Evolutionary conservation across 2,888 invertebrate species (phyloP), one percentile per base, ranked within the genome.

Genomic region (Drosophila pullipes): DNA sequence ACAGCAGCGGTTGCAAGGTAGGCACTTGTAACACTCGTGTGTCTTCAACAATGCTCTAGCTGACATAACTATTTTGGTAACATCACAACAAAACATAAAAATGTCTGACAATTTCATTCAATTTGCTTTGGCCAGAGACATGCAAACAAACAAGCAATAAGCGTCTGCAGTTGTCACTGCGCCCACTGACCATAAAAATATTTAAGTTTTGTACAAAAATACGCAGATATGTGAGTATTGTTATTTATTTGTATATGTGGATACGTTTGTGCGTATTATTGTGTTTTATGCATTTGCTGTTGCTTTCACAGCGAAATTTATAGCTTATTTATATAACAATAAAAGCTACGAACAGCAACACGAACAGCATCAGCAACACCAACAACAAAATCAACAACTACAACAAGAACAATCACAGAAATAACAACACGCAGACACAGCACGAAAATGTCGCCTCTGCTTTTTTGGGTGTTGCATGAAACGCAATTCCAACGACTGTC

Each of bases 321-420:
- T 90, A 89, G 85, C 85, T 87, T 90, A 87, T 90, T 90, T 87
- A 87, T 85, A 85, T 83, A 83, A 83, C 85, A 90, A 88, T 81
- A 82, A 88, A 81, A 81, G 58, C 67, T 70, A 74, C 67, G 71
- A 59, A 66, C 64, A 67, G 65, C 73, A 74, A 35, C 55, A 71
- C 39, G 66, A 71, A 47, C 59, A 59, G 55, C 73, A 68, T 69
- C 71, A 70, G 22, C 47, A 69, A 71, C 75, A 68, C 25, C 55
- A 71, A 49, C 70, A 74, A 52, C 59, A 62, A 59, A 73, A 64
- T 70, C 69, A 70, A 69, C 75, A 71, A 59, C 73, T 70, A 49
- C 70, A 63, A 49, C 59, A 62, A 61, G 37, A 68, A 67, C 78
- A 83, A 86, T 84, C 87, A 81, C 81, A 61, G 83, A 78, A 77